These are phyloP conservation scores for Heterocephalus glaber DNA, from an alignment of 2,113 vertebrate species.

Conservation along the genomic window DNA sequence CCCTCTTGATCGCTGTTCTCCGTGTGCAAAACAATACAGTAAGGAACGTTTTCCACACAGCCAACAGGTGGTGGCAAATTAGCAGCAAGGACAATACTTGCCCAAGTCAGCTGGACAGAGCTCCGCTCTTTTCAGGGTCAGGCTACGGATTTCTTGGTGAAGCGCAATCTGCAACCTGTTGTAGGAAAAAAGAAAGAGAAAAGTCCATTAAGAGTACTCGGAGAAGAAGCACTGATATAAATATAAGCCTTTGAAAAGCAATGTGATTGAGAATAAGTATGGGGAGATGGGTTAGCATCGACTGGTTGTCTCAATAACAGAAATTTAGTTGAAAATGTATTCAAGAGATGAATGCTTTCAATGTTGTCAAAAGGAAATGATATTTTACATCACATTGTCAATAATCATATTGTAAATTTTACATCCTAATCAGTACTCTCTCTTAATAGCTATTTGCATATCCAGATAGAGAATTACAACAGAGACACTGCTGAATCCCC, in stretches of 20 bases:
- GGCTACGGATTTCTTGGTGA: conserved; percentile 72
- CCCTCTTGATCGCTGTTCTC: conserved; percentile 87
- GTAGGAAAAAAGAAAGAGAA: conserved; percentile 72
- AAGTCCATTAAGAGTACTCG: not conserved
- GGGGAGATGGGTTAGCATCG: not conserved
- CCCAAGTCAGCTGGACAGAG: conserved; percentile 31
- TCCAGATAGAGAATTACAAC: not conserved
- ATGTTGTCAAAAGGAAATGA: not conserved
- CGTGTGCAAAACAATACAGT: conserved; percentile 81
- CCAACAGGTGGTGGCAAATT: conserved; percentile 82
- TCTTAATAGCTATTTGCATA: not conserved
- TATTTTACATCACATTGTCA: not conserved
- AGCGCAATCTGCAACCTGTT: conserved; percentile 72
- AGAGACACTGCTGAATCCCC: not conserved
- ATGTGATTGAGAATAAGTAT: not conserved
- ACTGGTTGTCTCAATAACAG: not conserved
- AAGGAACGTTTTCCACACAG: conserved; percentile 80
- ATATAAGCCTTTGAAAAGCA: not conserved
- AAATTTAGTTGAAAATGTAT: not conserved
- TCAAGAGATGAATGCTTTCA: not conserved
- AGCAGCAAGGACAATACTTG: conserved; percentile 29
- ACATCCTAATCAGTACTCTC: not conserved
- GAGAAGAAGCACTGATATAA: not conserved
- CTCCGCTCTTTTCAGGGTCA: conserved; percentile 31
- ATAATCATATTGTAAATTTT: not conserved